Evolutionary conservation across 2,888 invertebrate species (phyloP).

Genomic region (Lithophane leautieri): DNA sequence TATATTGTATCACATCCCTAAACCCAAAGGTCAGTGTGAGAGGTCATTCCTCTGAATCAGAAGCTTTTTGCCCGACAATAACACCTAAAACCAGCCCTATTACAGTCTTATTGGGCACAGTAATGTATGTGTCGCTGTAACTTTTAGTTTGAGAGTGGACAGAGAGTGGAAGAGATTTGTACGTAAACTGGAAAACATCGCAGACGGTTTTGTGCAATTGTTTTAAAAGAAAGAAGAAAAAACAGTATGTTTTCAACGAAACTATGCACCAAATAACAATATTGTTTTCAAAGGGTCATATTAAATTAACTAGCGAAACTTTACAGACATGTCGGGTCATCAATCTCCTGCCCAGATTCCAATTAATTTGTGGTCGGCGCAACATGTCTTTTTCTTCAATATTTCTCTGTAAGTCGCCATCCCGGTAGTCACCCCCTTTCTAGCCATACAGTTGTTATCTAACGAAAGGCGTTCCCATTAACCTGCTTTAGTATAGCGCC

Average conservation of each 20-base stretch:
- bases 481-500: too few species aligned
- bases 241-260: not conserved
- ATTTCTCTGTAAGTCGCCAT: not conserved
- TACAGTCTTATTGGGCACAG: conserved; percentile 52
- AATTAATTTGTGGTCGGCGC: too few species aligned
- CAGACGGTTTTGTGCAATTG: not conserved
- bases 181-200: conserved; percentile 16
- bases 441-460: too few species aligned
- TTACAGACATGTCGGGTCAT: not conserved
- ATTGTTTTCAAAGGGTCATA: not conserved
- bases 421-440: too few species aligned
- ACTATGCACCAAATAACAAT: not conserved
- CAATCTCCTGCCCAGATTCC: too few species aligned
- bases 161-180: conserved; percentile 26
- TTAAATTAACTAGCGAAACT: not conserved
- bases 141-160: conserved; percentile 45
- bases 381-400: too few species aligned
- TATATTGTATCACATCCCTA: conserved; percentile 63
- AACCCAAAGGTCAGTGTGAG: conserved; percentile 71
- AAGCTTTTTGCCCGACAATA: conserved; percentile 67
- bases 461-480: too few species aligned
- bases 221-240: conserved; percentile 5
- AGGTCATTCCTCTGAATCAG: conserved; percentile 77
- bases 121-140: conserved; percentile 53
- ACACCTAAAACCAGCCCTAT: conserved; percentile 56